phyloP scores from a whole-genome alignment of 2,888 invertebrate genomes.

The Oxystoma pomonae region DNA sequence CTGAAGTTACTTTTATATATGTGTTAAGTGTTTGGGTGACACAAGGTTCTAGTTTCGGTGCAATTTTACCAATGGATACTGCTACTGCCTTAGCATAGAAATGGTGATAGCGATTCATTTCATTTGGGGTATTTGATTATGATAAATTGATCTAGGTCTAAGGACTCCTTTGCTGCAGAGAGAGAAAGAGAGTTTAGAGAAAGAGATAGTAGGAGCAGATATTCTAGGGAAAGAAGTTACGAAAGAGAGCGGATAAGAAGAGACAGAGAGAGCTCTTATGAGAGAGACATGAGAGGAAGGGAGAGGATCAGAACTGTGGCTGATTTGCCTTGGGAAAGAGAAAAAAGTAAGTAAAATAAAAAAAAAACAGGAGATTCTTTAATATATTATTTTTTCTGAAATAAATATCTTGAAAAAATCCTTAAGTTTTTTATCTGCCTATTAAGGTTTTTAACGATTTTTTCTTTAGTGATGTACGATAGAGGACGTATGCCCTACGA shows the following conservation, averaged over 20 bases:
- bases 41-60: no score
- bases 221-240: conserved; percentile 26
- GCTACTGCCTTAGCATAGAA: no score
- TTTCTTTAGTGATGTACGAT: not conserved
- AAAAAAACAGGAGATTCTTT: no score
- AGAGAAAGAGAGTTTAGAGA: conserved; percentile 11
- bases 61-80: no score
- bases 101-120: no score
- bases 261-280: conserved; percentile 33
- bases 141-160: not conserved
- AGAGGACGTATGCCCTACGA: not conserved
- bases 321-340: conserved; percentile 37
- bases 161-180: not conserved
- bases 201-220: conserved; percentile 17
- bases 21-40: no score
- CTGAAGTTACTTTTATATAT: no score
- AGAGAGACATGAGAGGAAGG: conserved; percentile 30
- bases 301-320: conserved; percentile 35
- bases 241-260: conserved; percentile 21
- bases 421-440: no score
- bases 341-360: conserved; percentile 30
- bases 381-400: no score
- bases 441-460: no score
- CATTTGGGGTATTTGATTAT: not conserved
- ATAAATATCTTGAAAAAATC: no score